Percentiles rank a stretch among this genome's conserved stretches.
These are phyloP conservation scores for Dicrostonyx torquatus DNA, from an alignment of 2,797 vertebrate genomes.

Conservation along the genomic window DNA sequence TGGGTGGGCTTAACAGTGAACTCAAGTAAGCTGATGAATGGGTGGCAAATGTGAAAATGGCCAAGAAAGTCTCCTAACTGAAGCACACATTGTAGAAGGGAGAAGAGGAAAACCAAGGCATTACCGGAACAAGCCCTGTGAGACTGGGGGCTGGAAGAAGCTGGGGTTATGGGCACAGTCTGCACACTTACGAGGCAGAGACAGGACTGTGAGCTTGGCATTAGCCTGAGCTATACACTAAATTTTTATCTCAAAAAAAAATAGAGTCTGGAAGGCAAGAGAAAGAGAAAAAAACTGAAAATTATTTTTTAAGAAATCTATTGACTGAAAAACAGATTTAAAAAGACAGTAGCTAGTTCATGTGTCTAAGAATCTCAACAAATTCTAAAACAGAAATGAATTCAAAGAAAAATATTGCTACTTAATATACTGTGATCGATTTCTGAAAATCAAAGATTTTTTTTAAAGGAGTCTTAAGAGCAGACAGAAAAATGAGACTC, in stretches of 20 bases:
- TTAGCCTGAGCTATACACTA: background rate
- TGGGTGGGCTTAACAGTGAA: background rate
- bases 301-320: background rate
- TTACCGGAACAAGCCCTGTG: background rate
- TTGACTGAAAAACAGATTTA: background rate
- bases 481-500: background rate
- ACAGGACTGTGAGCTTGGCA: background rate
- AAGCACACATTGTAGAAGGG: background rate
- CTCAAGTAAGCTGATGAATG: background rate
- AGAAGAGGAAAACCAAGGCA: background rate
- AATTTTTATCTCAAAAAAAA: background rate
- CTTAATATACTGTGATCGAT: background rate
- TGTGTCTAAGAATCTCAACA: background rate
- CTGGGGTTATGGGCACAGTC: background rate
- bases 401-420: background rate
- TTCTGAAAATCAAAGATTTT: conserved; percentile 18
- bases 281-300: background rate
- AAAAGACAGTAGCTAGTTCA: background rate
- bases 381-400: background rate
- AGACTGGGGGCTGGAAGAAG: background rate
- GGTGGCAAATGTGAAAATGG: background rate
- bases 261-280: background rate
- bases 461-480: background rate
- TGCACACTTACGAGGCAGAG: background rate
- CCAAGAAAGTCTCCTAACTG: background rate